These are phyloP conservation scores for Trochalopteron elliotii DNA, from an alignment of 2,113 vertebrate species.

Conservation along the genomic window DNA sequence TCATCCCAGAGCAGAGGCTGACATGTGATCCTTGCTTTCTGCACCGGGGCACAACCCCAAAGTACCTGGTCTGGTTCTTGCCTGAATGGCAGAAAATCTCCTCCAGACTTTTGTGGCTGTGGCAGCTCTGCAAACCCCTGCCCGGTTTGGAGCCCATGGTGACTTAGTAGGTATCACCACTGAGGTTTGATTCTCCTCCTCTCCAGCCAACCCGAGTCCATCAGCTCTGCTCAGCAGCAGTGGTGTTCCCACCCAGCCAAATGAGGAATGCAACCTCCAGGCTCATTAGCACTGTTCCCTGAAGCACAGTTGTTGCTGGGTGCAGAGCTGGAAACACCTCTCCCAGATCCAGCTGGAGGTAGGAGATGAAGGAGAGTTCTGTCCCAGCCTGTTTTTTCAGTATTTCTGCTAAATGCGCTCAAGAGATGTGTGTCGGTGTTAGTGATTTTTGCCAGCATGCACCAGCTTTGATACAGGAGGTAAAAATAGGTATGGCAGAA, in stretches of 20 bases:
- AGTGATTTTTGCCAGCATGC: not conserved
- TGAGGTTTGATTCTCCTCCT: not conserved
- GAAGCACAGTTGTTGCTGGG: not conserved
- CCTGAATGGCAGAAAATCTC: not conserved
- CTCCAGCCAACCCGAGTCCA: not conserved
- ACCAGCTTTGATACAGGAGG: not conserved
- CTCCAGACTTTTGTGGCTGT: not conserved
- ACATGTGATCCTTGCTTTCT: rapidly evolving
- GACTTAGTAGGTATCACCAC: not conserved
- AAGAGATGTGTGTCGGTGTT: not conserved
- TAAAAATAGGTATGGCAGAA: not conserved
- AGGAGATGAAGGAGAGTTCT: not conserved
- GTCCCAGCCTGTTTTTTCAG: not conserved
- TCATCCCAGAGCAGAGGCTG: not conserved
- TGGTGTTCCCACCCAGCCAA: not conserved
- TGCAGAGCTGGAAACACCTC: not conserved
- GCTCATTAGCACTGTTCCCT: not conserved
- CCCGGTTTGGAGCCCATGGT: not conserved
- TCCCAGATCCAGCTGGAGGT: not conserved
- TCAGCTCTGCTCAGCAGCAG: not conserved
- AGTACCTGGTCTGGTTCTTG: not conserved
- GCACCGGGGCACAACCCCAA: not conserved
- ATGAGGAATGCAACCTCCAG: not conserved
- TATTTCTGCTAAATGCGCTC: not conserved
- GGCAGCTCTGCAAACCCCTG: not conserved